phyloP scores from a whole-genome alignment of 2,797 vertebrate genomes.

The Sciaenops ocellatus region DNA sequence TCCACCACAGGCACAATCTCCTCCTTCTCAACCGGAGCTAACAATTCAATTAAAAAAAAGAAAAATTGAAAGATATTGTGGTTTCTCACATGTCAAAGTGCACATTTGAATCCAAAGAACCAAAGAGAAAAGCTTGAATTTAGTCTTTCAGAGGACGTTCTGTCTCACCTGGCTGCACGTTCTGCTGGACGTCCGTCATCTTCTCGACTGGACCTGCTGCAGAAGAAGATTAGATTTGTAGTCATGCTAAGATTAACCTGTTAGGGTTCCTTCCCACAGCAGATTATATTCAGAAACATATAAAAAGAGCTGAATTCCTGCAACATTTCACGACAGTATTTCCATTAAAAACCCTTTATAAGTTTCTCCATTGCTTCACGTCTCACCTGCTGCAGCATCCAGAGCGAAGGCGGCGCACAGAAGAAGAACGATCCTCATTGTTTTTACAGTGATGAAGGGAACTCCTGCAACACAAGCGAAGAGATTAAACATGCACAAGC shows the following conservation, averaged over 20 bases:
- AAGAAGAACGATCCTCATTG: background rate
- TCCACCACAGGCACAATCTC: too few species aligned
- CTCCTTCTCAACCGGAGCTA: too few species aligned
- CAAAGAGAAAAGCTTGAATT: background rate
- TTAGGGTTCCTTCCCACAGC: too few species aligned
- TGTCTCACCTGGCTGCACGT: background rate
- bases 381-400: background rate
- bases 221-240: background rate
- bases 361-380: too few species aligned
- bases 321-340: background rate
- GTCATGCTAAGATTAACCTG: too few species aligned
- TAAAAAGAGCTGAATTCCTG: too few species aligned
- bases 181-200: background rate
- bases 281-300: background rate
- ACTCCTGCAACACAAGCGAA: too few species aligned
- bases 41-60: too few species aligned
- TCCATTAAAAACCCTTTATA: background rate
- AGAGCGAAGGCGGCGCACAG: background rate
- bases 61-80: too few species aligned
- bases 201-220: background rate
- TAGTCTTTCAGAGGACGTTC: background rate
- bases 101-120: background rate
- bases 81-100: too few species aligned
- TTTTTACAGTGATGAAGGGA: background rate
- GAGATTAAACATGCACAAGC: too few species aligned